Evolutionary conservation across 2,888 invertebrate genomes (phyloP).

Genomic region (Drosophila heteroneura): DNA sequence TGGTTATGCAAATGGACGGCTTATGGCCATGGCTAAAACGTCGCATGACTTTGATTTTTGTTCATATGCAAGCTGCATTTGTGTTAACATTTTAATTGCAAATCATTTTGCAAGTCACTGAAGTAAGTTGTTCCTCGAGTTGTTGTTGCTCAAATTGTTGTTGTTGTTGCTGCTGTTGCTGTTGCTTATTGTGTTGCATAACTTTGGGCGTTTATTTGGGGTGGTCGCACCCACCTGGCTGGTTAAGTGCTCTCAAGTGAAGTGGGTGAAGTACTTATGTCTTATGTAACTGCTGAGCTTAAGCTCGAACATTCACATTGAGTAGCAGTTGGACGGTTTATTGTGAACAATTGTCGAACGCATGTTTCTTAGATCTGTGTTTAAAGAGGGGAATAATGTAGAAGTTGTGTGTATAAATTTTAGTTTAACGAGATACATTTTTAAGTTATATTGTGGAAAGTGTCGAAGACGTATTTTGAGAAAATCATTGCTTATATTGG

Average conservation of each 20-base stretch:
- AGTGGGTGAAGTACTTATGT: not conserved
- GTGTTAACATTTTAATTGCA: slow-evolving; percentile 55
- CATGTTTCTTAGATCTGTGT: not conserved
- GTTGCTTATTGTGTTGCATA: slow-evolving; percentile 28
- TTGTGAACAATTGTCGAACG: not conserved
- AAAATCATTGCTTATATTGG: not conserved
- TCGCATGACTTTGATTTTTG: slow-evolving; percentile 70
- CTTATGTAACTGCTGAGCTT: not conserved
- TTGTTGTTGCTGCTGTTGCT: slow-evolving; percentile 8
- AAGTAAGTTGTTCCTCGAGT: slow-evolving; percentile 7
- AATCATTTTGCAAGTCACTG: slow-evolving; percentile 55
- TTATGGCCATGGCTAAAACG: slow-evolving; percentile 52
- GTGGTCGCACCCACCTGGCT: not conserved
- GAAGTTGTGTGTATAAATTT: not conserved
- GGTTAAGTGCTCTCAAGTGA: slow-evolving; percentile 13
- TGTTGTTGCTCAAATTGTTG: slow-evolving; percentile 5
- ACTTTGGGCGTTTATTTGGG: slow-evolving; percentile 31
- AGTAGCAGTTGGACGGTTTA: not conserved
- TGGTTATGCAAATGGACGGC: slow-evolving; percentile 70
- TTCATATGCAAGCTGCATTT: slow-evolving; percentile 51
- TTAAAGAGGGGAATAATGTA: not conserved
- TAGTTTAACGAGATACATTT: not conserved
- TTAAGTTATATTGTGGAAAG: too few relatives aligned
- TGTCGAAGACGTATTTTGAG: not conserved
- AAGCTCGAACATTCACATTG: not conserved